phyloP scores from a whole-genome alignment of 1,140 invertebrate species.

The silkworm (Bombyx mori) region ASM3026992v2 NC_085109.1:3392501-3393000 shows the following conservation, averaged over 20 bases:
- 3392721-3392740: not conserved
- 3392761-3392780: not conserved
- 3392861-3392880: conserved; percentile 15
- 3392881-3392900: not conserved
- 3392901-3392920: conserved; percentile 9
- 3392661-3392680: conserved; percentile 20
- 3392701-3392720: not conserved
- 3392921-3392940: conserved; percentile 1
- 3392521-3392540: not conserved
- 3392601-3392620: not conserved
- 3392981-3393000: conserved; percentile 11
- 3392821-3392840: conserved; percentile 21
- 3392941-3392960: conserved; percentile 7
- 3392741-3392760: not conserved
- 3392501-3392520: not conserved
- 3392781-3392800: not conserved
- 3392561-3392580: not conserved
- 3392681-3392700: not conserved
- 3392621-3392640: not conserved
- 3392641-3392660: conserved; percentile 17
- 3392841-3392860: conserved; percentile 22
- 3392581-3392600: not conserved
- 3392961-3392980: conserved; percentile 9
- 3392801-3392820: conserved; percentile 17
- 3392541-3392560: not conserved